phyloP scores from a whole-genome alignment of 2,113 vertebrate species.

The Gorilla gorilla region DNA sequence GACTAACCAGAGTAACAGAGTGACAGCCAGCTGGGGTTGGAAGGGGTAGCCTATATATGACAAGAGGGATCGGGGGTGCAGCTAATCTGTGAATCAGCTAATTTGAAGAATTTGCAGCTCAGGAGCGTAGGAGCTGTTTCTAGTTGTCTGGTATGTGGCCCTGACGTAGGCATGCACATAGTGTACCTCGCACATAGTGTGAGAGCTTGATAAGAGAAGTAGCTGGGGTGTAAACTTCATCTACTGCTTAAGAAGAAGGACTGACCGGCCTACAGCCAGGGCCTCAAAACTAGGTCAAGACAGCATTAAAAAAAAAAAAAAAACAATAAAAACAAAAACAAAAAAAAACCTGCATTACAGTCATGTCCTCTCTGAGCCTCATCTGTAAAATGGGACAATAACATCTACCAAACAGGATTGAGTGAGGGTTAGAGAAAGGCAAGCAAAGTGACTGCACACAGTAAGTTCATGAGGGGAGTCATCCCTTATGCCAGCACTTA shows the following conservation, averaged over 20 bases:
- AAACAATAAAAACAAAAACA: fast-evolving
- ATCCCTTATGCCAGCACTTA: neutral
- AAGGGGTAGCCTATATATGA: no score
- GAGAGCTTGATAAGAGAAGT: neutral
- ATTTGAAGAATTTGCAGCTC: neutral
- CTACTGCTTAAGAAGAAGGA: neutral
- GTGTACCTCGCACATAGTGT: neutral
- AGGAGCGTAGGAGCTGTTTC: neutral
- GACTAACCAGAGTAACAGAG: neutral
- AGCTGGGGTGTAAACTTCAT: neutral
- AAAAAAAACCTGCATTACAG: neutral
- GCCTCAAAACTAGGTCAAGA: neutral
- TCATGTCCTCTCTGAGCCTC: neutral
- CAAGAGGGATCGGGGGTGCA: neutral
- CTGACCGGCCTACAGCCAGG: neutral
- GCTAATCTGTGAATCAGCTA: neutral
- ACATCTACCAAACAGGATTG: neutral
- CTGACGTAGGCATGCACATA: neutral
- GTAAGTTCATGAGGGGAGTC: neutral
- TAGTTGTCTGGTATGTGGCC: neutral
- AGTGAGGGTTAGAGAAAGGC: neutral
- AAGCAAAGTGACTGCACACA: neutral
- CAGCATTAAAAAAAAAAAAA: neutral
- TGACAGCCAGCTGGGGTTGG: neutral
- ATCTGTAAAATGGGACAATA: neutral